phyloP scores from a whole-genome alignment of 2,888 invertebrate genomes.

The Drosophila austrosaltans region DNA sequence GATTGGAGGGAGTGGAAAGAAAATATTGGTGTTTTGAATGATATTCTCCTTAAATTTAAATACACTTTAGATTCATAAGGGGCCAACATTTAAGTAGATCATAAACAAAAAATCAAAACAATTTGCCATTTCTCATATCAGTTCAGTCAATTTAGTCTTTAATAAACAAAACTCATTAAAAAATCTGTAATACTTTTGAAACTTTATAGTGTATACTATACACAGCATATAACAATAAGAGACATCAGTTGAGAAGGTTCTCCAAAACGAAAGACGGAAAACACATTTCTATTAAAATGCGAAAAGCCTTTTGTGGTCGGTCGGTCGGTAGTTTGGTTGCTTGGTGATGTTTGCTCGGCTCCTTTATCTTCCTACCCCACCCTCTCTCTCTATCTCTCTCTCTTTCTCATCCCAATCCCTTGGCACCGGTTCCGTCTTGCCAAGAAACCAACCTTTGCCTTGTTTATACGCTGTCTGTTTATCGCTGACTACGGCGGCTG shows the following conservation, averaged over 20 bases:
- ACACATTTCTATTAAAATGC: conserved; percentile 77
- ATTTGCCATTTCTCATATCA: no score
- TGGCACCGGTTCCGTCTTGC: not conserved
- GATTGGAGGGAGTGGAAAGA: conserved; percentile 24
- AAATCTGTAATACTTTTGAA: not conserved
- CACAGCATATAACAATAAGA: conserved; percentile 19
- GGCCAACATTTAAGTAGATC: no score
- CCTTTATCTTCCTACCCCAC: not conserved
- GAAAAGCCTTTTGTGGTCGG: conserved; percentile 73
- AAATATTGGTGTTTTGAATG: not conserved
- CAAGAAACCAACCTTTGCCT: conserved; percentile 32
- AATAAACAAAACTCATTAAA: not conserved
- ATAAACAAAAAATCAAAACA: no score
- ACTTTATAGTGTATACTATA: conserved; percentile 7
- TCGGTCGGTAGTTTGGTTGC: conserved; percentile 25
- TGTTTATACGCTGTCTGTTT: conserved; percentile 71
- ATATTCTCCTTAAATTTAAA: not conserved
- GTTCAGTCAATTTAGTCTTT: not conserved
- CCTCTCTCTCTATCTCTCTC: not conserved
- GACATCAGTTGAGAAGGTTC: conserved; percentile 31
- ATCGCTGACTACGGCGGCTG: conserved; percentile 42
- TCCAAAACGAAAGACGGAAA: conserved; percentile 54
- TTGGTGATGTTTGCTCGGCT: conserved; percentile 47
- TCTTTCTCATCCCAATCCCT: not conserved
- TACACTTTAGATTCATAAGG: no score